Evolutionary conservation across 2,888 invertebrate species (phyloP), one percentile per base, ranked within the genome.

Genomic region (Synergus laeviventris): DNA sequence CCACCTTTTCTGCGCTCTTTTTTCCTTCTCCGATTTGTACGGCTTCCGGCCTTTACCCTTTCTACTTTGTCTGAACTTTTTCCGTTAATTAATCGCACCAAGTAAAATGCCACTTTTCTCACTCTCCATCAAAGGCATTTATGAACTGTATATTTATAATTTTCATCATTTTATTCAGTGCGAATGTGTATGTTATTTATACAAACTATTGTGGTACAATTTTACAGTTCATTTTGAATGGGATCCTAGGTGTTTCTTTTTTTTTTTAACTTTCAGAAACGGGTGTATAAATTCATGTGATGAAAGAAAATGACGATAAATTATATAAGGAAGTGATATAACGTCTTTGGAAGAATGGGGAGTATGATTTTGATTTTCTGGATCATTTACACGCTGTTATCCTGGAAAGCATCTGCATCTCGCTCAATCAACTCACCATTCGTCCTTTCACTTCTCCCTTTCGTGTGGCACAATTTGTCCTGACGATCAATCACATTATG

Each of bases 361-460:
- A 31, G 42, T 21, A 66, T 24, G 45, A 31, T 75, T 56, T 70
- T 74, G 75, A 79, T 79, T 81, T 81, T 79, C 78, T 79, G 78
- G 79, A 75, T 78, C 81, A 81, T 81, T 81, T 78, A 73, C 76
- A 73, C 45, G 31, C 76, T 39, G 59, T 73, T 16, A 36, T 59
- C 16, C 7, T 12, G 31, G 38, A 59, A 74, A 59, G 60, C 24
- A 76, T 56, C 42, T 38, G 54, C 21, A 61, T 73, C 62, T 76
- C 62, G 73, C 62, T 76, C 76, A 73, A 76, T 73, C 73, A 60
- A 76, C 60, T 73, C 38, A 36, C 38, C 16, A 38, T 73, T 76
- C 76, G 61, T 76, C 76, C 61, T 73, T 76, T 73, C 73, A 73
- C 45, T 73, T 76, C 73, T 73, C 54, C 62, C 76, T 75, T 66